Conservation (phyloP, 2,888 invertebrate genomes). For the Asteroscopus sphinx region DNA sequence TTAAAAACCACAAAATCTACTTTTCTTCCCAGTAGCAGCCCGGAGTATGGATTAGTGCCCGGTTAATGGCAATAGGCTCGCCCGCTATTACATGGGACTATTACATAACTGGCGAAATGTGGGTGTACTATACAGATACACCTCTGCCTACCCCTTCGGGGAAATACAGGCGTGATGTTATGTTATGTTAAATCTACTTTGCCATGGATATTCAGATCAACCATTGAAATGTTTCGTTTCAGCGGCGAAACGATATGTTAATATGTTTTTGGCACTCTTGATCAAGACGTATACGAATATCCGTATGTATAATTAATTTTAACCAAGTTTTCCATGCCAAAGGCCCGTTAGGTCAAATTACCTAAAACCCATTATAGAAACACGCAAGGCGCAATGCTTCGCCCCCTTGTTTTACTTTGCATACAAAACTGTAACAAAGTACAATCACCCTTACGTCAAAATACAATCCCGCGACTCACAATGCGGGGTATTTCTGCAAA, state of each 20-base stretch:
- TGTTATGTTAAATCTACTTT: too few relatives aligned
- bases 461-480: conserved; percentile 35
- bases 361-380: conserved; percentile 70
- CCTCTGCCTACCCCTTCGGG: too few relatives aligned
- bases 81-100: too few relatives aligned
- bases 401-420: conserved; percentile 63
- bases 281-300: conserved; percentile 49
- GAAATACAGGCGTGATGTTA: too few relatives aligned
- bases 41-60: too few relatives aligned
- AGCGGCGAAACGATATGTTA: conserved; percentile 6
- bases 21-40: too few relatives aligned
- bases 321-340: conserved; percentile 65
- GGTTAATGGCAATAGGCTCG: too few relatives aligned
- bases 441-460: conserved; percentile 38
- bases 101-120: too few relatives aligned
- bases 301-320: conserved; percentile 62
- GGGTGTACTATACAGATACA: too few relatives aligned
- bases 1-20: too few relatives aligned
- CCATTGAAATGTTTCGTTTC: too few relatives aligned
- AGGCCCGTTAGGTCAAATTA: conserved; percentile 65
- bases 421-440: conserved; percentile 58
- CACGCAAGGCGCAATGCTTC: conserved; percentile 67
- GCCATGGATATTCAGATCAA: too few relatives aligned
- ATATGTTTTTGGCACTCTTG: conserved; percentile 27
- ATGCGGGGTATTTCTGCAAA: conserved; percentile 26